A percentile compares a stretch with the other conserved stretches of the same genome.
Conservation (phyloP, 1,140 invertebrate species). For the Leptopilina boulardi region DNA sequence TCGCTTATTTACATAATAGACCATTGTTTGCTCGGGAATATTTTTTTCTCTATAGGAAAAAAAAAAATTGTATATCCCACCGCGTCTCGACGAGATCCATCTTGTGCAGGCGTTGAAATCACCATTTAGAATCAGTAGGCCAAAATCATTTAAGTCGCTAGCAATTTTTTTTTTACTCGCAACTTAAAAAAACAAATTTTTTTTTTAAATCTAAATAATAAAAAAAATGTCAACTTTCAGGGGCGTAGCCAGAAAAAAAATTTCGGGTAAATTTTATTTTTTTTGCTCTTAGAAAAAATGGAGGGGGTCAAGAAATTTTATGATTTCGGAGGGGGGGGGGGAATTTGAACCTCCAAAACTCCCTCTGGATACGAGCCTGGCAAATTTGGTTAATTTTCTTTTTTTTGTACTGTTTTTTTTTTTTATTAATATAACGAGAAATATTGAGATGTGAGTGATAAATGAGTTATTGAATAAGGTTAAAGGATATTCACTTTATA, state of each 20-base stretch:
- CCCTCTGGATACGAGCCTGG: no score
- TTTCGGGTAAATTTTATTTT: no score
- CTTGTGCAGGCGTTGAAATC: background rate
- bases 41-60: background rate
- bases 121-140: background rate
- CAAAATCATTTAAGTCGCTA: background rate
- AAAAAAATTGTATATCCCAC: background rate
- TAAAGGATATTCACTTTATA: conserved; percentile 30
- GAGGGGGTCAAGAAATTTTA: no score
- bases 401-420: no score
- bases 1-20: conserved; percentile 17
- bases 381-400: no score
- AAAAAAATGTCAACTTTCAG: no score
- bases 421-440: no score
- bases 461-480: background rate
- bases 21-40: conserved; percentile 8
- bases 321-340: no score
- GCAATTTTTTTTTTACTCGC: background rate
- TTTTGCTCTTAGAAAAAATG: no score
- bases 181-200: background rate
- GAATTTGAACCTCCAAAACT: no score
- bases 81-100: background rate
- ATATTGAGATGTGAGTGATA: background rate
- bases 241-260: no score
- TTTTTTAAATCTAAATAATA: no score